These are phyloP conservation scores for Tokudaia muenninki DNA, from an alignment of 2,797 vertebrate species.

Conservation along the genomic window DNA sequence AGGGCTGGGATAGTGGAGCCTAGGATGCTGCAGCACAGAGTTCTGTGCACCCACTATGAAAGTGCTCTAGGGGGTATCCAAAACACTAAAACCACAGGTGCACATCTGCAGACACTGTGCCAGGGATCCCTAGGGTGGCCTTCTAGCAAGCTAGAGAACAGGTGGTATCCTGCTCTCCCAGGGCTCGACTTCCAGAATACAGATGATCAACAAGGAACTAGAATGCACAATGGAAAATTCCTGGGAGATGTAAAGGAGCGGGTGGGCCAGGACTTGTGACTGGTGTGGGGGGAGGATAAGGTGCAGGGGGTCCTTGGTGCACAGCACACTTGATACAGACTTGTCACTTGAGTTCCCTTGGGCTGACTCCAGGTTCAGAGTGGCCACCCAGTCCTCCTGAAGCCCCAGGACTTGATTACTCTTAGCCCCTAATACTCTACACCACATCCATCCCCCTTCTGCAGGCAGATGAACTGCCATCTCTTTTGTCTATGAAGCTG, in stretches of 20 bases:
- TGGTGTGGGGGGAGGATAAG: no score
- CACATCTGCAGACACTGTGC: no score
- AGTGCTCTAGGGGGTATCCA: background rate
- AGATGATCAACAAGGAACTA: background rate
- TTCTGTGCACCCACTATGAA: no score
- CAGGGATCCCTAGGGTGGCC: background rate
- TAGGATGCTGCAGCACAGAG: background rate
- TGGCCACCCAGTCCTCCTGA: background rate
- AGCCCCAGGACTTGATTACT: background rate
- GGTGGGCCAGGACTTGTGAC: background rate
- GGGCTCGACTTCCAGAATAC: background rate
- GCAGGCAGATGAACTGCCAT: background rate
- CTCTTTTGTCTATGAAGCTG: background rate
- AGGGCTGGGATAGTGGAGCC: background rate
- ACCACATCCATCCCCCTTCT: background rate
- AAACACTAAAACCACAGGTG: background rate
- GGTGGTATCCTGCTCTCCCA: background rate
- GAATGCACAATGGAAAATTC: background rate
- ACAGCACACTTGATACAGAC: background rate
- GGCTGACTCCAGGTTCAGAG: background rate
- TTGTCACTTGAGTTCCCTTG: background rate
- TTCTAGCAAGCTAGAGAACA: background rate
- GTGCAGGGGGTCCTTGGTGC: accelerated
- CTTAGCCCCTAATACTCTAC: background rate
- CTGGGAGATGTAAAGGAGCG: background rate